Conservation (phyloP, 2,888 invertebrate species). For the Diogma glabrata region DNA sequence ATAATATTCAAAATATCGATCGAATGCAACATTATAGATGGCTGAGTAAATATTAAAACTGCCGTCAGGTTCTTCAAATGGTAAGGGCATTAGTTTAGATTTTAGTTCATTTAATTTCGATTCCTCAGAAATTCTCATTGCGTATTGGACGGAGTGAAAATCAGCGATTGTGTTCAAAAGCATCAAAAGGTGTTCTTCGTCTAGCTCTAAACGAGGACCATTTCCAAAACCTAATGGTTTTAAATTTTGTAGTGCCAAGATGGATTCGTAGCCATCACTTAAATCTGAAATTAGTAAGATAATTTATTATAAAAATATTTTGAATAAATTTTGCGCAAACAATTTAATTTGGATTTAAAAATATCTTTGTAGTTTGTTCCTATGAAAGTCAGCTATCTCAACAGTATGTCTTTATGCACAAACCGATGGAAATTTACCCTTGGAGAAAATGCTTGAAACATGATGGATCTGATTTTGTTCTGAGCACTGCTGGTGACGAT, state of each 20-base stretch:
- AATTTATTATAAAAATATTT: background rate
- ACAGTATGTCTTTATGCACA: no score
- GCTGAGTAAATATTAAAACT: slow-evolving; percentile 21
- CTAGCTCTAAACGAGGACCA: slow-evolving; percentile 28
- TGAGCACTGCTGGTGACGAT: no score
- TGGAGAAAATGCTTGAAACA: no score
- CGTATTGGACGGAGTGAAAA: slow-evolving; percentile 31
- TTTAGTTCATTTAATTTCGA: slow-evolving; percentile 23
- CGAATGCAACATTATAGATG: slow-evolving; percentile 29
- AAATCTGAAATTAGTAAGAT: background rate
- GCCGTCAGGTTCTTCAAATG: slow-evolving; percentile 20
- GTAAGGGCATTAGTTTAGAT: slow-evolving; percentile 23
- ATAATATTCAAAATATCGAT: slow-evolving; percentile 30
- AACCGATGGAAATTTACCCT: no score
- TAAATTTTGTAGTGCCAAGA: slow-evolving; percentile 30
- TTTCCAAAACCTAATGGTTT: slow-evolving; percentile 26
- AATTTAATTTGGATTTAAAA: no score
- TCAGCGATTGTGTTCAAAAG: slow-evolving; percentile 27
- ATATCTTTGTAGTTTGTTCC: no score
- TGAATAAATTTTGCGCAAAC: no score
- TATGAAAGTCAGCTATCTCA: no score
- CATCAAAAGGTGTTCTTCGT: slow-evolving; percentile 25
- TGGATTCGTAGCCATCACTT: slow-evolving; percentile 23
- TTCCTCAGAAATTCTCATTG: slow-evolving; percentile 24
- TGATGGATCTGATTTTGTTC: no score